Base-by-base conservation (phyloP, 2,888 invertebrate genomes). In the Caenorhabditis japonica region DNA sequence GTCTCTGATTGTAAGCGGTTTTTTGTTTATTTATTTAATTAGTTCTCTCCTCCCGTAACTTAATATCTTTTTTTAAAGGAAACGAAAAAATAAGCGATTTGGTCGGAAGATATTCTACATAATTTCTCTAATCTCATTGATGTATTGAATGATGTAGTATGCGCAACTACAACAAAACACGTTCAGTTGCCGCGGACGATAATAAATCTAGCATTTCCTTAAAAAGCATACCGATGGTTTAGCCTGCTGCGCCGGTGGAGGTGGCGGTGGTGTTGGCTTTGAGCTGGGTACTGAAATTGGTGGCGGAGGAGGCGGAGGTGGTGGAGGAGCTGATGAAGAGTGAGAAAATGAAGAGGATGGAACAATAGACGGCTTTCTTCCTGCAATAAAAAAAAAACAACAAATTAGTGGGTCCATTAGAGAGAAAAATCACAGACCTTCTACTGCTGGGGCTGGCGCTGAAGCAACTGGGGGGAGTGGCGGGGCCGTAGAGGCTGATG, bases 181-280 rank as follows among this genome's bases (percentile, higher is more conserved):
- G 5, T 2, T 13, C 25, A 33, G 15, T 30, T 30, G 10, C 30
- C 30, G 30, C 30, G 30, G 30, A n/a, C n/a, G n/a, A n/a, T n/a
- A n/a, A n/a, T n/a, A n/a, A n/a, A n/a, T n/a, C n/a, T n/a, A n/a
- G n/a, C n/a, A n/a, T n/a, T n/a, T n/a, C n/a, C n/a, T n/a, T n/a
- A n/a, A n/a, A n/a, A n/a, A n/a, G n/a, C n/a, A n/a, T n/a, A 64
- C 64, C 59, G 53, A 39, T 27, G 75, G 70, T 66, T 70, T 75
- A 12, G 69, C 53, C 17, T 75, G 75, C 43, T 75, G 75, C 23
- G 75, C 62, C 27, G 75, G 75, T 13, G 75, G 75, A 10, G 70
- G 75, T 7, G 75, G 75, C 13, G 75, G 75, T 7, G 70, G 75
- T 12, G 64, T 64, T 5, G 75, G 62, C 46, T 75, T 75, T n/a